These are phyloP conservation scores for Clavelina lepadiformis DNA, from an alignment of 23 tunicate genomes.

Conservation along the genomic window DNA sequence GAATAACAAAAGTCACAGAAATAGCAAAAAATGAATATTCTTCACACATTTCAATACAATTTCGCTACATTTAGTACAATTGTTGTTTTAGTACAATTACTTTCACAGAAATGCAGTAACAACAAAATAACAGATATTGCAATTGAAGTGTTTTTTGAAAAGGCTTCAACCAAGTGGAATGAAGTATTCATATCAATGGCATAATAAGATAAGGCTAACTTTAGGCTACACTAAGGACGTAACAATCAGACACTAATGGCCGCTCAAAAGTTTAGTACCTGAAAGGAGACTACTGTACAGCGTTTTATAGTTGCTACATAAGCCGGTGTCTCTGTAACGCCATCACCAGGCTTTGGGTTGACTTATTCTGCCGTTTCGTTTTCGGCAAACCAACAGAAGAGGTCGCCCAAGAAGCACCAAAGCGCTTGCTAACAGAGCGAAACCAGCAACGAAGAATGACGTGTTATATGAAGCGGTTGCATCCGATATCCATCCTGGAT, in stretches of 20 bases:
- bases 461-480: constrained; percentile 63
- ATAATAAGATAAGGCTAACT: no score
- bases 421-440: constrained; percentile 40
- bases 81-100: no score
- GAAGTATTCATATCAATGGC: no score
- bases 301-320: background rate
- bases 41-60: no score
- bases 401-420: constrained; percentile 44
- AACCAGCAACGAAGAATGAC: constrained; percentile 65
- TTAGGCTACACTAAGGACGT: background rate
- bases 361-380: constrained; percentile 2
- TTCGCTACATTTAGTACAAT: no score
- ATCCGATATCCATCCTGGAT: constrained; percentile 83
- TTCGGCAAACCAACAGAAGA: background rate
- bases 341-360: constrained; percentile 12
- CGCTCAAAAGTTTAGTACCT: background rate
- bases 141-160: no score
- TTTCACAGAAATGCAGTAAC: no score
- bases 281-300: background rate
- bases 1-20: no score
- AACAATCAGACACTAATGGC: background rate
- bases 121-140: no score
- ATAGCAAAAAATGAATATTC: no score
- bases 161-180: no score
- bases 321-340: constrained; percentile 1